Percentiles rank a stretch among this genome's conserved stretches.
Conservation (phyloP, 2,888 invertebrate species). For the Meiosimyza decipiens region DNA sequence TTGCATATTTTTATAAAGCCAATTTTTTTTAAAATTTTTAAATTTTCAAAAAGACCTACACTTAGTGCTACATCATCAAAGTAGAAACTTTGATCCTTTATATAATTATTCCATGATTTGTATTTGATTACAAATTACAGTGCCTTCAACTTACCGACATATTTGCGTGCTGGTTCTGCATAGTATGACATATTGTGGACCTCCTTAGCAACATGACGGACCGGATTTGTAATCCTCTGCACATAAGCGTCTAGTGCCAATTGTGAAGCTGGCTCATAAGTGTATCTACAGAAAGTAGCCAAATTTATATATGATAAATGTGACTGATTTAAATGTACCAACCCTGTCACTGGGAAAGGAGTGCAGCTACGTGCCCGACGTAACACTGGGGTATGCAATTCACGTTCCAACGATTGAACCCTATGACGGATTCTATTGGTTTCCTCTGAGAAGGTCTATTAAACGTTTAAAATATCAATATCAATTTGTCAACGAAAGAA, state of each 20-base stretch:
- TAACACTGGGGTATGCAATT: slow-evolving; percentile 80
- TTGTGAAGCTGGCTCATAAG: slow-evolving; percentile 66
- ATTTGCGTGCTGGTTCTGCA: slow-evolving; percentile 75
- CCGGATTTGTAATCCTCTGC: slow-evolving; percentile 74
- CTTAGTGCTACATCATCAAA: not conserved
- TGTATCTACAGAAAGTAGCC: slow-evolving; percentile 46
- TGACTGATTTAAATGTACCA: slow-evolving; percentile 41
- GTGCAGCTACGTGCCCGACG: slow-evolving; percentile 74
- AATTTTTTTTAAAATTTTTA: slow-evolving; percentile 4
- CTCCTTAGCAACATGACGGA: slow-evolving; percentile 73
- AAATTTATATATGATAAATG: not conserved
- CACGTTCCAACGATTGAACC: slow-evolving; percentile 78
- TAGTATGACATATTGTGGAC: slow-evolving; percentile 75
- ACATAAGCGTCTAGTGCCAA: slow-evolving; percentile 76
- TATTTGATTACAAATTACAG: not conserved
- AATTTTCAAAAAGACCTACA: not conserved
- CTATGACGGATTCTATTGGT: slow-evolving; percentile 83
- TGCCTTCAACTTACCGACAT: slow-evolving; percentile 71
- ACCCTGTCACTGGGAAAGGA: slow-evolving; percentile 64
- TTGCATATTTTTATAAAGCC: slow-evolving; percentile 29
- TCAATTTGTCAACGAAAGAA: not conserved
- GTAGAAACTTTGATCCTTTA: not conserved
- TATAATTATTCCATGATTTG: not conserved
- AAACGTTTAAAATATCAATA: slow-evolving; percentile 39
- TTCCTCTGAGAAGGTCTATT: slow-evolving; percentile 85